Conservation (phyloP, 2,797 vertebrate species). For the Mergus octosetaceus region DNA sequence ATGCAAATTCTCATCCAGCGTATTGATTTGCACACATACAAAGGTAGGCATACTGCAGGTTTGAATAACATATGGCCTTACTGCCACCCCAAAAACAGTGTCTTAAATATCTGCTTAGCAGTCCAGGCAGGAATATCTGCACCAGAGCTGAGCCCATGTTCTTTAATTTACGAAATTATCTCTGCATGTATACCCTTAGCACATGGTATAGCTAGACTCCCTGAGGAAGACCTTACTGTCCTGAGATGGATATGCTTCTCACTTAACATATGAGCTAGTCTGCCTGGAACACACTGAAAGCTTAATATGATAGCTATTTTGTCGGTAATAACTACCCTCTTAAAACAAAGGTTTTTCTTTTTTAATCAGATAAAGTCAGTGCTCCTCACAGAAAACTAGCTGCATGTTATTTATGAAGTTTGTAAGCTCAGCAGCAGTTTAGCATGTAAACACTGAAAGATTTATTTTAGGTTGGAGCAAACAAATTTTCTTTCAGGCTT, state of each 20-base stretch:
- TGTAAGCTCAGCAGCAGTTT: conserved; percentile 46
- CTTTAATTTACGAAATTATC: not conserved
- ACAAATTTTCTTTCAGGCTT: conserved; percentile 33
- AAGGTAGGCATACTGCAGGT: not conserved
- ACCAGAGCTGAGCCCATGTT: not conserved
- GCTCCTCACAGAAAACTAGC: conserved; percentile 5
- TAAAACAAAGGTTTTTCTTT: conserved; percentile 1
- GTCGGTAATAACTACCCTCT: not conserved
- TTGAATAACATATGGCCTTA: not conserved
- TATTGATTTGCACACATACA: not conserved
- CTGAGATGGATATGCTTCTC: not conserved
- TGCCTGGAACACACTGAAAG: not conserved
- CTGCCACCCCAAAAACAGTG: not conserved
- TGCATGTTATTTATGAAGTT: not conserved
- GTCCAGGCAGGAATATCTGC: not conserved
- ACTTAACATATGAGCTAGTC: not conserved
- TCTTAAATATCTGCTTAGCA: not conserved
- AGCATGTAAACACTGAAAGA: conserved; percentile 13
- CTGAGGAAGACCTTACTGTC: not conserved
- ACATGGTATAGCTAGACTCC: not conserved
- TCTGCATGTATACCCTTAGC: not conserved
- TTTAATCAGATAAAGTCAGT: not conserved
- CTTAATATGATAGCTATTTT: not conserved
- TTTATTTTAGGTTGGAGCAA: not conserved
- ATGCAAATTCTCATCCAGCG: not conserved